These are phyloP conservation scores for Benthosema pterotum DNA, from an alignment of 2,797 vertebrate genomes.

Conservation along the genomic window DNA sequence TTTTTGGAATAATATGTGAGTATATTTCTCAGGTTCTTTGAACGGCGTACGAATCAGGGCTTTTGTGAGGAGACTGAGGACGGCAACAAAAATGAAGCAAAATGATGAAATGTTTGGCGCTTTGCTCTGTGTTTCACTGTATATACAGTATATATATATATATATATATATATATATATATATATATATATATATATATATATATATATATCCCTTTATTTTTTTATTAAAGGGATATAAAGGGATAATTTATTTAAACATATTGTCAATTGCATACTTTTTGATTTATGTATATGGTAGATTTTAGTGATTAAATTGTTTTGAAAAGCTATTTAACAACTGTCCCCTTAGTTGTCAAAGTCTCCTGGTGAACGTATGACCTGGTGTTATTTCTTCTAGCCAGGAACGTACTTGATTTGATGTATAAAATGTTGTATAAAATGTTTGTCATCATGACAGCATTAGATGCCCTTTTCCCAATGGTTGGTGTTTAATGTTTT, in stretches of 20 bases:
- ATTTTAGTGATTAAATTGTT: background rate
- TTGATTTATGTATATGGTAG: background rate
- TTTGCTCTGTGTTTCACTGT: too few relatives aligned
- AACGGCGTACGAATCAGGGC: background rate
- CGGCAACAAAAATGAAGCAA: background rate
- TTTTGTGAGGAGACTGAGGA: conserved; percentile 5
- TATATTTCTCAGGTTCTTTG: conserved; percentile 31
- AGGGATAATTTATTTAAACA: background rate
- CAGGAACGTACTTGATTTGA: background rate
- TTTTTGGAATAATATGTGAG: conserved; percentile 79
- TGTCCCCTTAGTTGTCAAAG: too few relatives aligned
- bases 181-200: background rate
- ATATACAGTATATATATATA: background rate
- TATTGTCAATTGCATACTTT: background rate
- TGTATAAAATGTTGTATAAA: background rate
- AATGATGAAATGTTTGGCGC: background rate
- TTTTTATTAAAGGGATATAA: too few relatives aligned
- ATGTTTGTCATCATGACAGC: background rate
- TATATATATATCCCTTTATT: background rate
- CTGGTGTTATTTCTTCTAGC: background rate
- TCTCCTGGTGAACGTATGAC: too few relatives aligned
- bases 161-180: background rate
- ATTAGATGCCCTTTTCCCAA: background rate
- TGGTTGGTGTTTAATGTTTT: background rate
- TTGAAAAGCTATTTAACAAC: too few relatives aligned